Evolutionary conservation across 2,797 vertebrate genomes (phyloP), one percentile per base, ranked within the genome.

Genomic region (Sebastes trivittatus): DNA sequence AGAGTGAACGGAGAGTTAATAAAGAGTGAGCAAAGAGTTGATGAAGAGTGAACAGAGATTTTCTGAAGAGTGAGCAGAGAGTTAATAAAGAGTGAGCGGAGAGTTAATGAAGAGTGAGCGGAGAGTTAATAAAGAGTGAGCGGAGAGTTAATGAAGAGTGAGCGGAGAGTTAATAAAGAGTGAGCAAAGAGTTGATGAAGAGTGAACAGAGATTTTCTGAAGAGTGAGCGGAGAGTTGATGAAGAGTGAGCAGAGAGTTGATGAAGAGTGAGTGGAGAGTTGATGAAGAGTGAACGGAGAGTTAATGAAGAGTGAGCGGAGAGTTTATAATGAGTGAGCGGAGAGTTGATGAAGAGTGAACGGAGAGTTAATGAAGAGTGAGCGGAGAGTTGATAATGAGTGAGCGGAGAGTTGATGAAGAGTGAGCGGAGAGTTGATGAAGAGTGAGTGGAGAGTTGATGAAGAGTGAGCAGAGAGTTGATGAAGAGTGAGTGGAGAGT

Each of bases 261-360:
- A 4, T 36, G 11, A 36, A 36, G 4, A 36, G 34, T 36, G 34
- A 36, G 0, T 2, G 1, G 7, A 32, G 7, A 32, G 1, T 32
- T 32, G 0, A 2, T 34, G 10, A 34, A 34, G 10, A 34, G 32
- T 34, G 10, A 34, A 0, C 5, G 0, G 9, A 10, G 1, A 11
- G 10, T 55, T 23, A 0, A n/a, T 23, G 2, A 55, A 55, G 52
- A 3, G 22, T 52, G 49, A 52, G 0, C 7, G 0, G 49, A 52
- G 20, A 20, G 49, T 52, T 52, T 0, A 4, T n/a, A 0, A 52
- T n/a, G 20, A 10, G 20, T 52, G 20, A 52, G 0, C 1, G 0
- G 8, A n/a, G 49, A n/a, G 20, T 54, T 22, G 0, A 10, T 22
- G 4, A 32, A 32, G 8, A 9, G 8, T 32, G 30, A 32, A 0